Conservation (phyloP, 2,113 vertebrate species). For the Chamaetylas fuelleborni region DNA sequence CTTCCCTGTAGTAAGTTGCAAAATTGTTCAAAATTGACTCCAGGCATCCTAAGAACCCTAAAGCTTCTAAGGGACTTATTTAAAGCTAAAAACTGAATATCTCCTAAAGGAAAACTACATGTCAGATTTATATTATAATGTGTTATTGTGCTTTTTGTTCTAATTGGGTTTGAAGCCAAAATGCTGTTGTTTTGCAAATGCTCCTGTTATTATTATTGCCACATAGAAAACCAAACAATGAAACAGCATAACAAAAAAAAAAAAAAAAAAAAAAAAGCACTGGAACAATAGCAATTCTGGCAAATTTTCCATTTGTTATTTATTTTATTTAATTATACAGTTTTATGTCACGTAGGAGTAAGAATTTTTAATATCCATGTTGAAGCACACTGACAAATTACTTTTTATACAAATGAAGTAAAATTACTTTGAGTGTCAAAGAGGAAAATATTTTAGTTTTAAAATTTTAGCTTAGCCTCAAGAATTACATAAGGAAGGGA, state of each 20-base stretch:
- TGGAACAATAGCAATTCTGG: neutral
- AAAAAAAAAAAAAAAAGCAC: neutral
- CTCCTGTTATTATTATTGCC: constrained; percentile 36
- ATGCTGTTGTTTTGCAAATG: constrained; percentile 26
- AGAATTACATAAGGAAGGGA: neutral
- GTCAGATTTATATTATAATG: constrained; percentile 70
- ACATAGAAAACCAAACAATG: constrained; percentile 1
- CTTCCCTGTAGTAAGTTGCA: constrained; percentile 69
- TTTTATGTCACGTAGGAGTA: neutral
- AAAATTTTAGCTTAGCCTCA: neutral
- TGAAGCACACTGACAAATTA: neutral
- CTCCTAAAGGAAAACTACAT: constrained; percentile 73
- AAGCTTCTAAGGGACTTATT: constrained; percentile 75
- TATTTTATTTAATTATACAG: neutral
- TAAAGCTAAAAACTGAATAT: constrained; percentile 73
- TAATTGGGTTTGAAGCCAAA: constrained; percentile 68
- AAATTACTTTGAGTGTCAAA: neutral
- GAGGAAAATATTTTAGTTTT: neutral
- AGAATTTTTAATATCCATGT: neutral
- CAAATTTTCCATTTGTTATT: neutral
- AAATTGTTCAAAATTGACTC: constrained; percentile 77
- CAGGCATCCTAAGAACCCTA: constrained; percentile 76
- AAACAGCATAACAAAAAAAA: neutral
- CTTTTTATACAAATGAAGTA: neutral
- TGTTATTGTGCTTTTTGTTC: constrained; percentile 53